A percentile compares a stretch with the other conserved stretches of the same genome.
Evolutionary conservation across 2,888 invertebrate species (phyloP).

Genomic region (Drosophila diplacantha): DNA sequence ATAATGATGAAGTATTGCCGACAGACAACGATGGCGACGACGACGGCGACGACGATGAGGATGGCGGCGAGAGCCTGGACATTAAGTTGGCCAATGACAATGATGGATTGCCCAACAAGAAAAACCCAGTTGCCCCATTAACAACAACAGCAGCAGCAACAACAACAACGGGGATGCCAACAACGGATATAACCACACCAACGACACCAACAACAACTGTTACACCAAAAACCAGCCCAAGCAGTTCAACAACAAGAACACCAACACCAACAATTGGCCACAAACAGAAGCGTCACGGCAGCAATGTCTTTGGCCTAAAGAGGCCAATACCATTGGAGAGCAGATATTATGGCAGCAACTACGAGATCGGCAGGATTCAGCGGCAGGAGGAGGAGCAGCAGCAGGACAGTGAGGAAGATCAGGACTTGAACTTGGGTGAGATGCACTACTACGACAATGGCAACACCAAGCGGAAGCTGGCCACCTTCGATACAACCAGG

Average conservation of each 20-base stretch:
- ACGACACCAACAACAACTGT: constrained; percentile 8
- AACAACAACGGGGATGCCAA: constrained; percentile 6
- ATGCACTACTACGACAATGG: constrained; percentile 48
- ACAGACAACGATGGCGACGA: constrained; percentile 13
- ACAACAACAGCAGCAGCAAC: constrained; percentile 11
- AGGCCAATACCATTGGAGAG: background rate
- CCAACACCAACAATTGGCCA: constrained; percentile 34
- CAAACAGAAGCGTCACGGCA: constrained; percentile 34
- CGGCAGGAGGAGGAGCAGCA: constrained; percentile 1
- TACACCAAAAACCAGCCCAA: constrained; percentile 6
- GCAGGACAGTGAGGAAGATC: constrained; percentile 10
- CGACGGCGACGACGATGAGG: constrained; percentile 44
- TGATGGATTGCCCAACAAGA: constrained; percentile 55
- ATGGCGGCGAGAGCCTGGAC: constrained; percentile 35
- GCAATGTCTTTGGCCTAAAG: constrained; percentile 11
- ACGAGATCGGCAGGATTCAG: constrained; percentile 20
- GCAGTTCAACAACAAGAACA: constrained; percentile 1
- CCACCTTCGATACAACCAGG: constrained; percentile 24
- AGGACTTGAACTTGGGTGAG: constrained; percentile 44
- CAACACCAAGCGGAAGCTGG: constrained; percentile 14
- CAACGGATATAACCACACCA: constrained; percentile 1
- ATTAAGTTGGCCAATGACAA: constrained; percentile 54
- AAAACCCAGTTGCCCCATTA: constrained; percentile 3
- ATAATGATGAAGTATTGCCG: constrained; percentile 58
- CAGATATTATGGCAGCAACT: constrained; percentile 20